These are phyloP conservation scores for Melinaea menophilus DNA, from an alignment of 2,888 invertebrate genomes.

Conservation along the genomic window DNA sequence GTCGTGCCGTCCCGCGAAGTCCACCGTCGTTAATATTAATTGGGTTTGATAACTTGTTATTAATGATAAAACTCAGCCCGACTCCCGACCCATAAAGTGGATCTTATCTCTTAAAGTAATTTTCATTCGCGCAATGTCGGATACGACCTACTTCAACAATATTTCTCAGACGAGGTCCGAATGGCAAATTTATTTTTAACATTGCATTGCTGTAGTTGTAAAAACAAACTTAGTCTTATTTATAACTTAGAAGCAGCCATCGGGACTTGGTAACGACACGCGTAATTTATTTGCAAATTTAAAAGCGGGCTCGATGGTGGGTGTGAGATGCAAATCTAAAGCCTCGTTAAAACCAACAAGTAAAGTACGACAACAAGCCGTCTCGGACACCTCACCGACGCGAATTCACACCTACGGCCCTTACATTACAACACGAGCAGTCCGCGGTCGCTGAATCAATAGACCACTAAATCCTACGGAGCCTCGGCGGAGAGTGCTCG, in stretches of 20 bases:
- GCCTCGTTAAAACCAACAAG: conserved; percentile 43
- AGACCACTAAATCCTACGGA: conserved; percentile 17
- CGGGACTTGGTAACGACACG: conserved; percentile 27
- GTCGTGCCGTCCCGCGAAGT: background rate
- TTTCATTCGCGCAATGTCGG: no score
- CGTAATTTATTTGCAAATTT: conserved; percentile 34
- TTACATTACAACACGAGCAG: conserved; percentile 7
- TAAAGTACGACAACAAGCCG: conserved; percentile 43
- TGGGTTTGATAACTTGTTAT: background rate
- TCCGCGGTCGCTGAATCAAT: conserved; percentile 16
- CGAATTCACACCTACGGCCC: conserved; percentile 28
- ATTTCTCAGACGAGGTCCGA: no score
- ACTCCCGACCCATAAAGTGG: background rate
- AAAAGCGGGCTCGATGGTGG: conserved; percentile 32
- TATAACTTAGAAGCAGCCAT: background rate
- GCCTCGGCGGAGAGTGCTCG: background rate
- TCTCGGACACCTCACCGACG: conserved; percentile 27
- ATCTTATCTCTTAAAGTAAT: no score
- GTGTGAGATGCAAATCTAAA: conserved; percentile 32
- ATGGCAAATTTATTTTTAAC: no score
- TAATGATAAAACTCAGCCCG: background rate
- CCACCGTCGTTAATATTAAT: background rate
- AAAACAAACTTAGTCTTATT: no score
- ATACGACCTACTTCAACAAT: no score
- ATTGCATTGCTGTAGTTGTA: no score